Evolutionary conservation across 2,797 vertebrate genomes (phyloP).

Genomic region (Pangasius sanitwongsei): DNA sequence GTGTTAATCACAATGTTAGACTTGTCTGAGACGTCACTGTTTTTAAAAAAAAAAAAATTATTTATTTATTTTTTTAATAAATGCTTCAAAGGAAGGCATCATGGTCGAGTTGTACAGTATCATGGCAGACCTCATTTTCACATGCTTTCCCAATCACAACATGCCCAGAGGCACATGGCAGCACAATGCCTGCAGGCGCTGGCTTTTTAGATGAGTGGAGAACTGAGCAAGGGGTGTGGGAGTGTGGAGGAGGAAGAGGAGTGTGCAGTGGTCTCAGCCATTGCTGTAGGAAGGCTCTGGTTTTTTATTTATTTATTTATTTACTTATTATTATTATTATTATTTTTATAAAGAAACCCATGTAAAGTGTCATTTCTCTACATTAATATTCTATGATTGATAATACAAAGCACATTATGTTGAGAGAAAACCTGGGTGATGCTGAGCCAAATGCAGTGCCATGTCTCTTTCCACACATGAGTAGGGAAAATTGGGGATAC

Average conservation of each 20-base stretch:
- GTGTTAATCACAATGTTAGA: conserved; percentile 23
- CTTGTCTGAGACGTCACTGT: conserved; percentile 24
- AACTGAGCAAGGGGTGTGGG: conserved; percentile 65
- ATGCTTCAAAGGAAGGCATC: conserved; percentile 15
- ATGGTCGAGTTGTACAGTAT: conserved; percentile 50
- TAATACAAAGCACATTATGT: conserved; percentile 52
- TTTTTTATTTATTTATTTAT: conserved; percentile 39
- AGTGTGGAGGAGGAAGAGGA: conserved; percentile 48
- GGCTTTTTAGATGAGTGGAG: conserved; percentile 73
- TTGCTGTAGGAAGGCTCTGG: conserved; percentile 50
- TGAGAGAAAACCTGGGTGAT: conserved; percentile 53
- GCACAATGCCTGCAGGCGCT: conserved; percentile 69
- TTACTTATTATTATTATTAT: too few species aligned
- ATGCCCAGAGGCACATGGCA: conserved; percentile 72
- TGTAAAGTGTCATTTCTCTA: conserved; percentile 50
- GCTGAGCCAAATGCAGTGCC: conserved; percentile 37
- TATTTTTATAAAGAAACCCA: conserved; percentile 42
- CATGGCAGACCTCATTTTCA: conserved; percentile 64
- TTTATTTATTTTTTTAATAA: conserved; percentile 3
- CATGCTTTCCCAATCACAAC: conserved; percentile 69
- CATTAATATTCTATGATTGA: conserved; percentile 59
- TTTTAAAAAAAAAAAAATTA: too few species aligned
- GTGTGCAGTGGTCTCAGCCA: conserved; percentile 57
- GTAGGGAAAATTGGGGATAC: conserved; percentile 32
- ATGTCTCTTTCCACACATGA: conserved; percentile 36